Conservation (phyloP, 2,113 vertebrate genomes). For the Paracanthobrama guichenoti region DNA sequence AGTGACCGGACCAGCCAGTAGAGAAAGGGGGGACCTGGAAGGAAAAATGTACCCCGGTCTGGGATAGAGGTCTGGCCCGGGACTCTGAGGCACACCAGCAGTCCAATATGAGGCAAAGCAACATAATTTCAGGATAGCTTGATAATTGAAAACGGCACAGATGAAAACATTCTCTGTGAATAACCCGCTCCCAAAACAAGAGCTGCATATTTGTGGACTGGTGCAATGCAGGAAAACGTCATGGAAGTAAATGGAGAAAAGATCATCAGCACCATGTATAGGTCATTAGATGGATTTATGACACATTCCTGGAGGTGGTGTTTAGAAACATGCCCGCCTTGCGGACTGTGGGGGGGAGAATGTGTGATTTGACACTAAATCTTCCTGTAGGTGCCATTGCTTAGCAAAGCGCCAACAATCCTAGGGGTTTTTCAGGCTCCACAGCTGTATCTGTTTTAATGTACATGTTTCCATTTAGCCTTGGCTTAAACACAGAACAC, state of each 20-base stretch:
- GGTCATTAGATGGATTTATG: slow-evolving; percentile 38
- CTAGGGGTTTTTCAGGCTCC: neutral
- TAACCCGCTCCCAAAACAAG: slow-evolving; percentile 23
- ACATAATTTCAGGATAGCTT: slow-evolving; percentile 21
- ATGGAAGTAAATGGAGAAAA: slow-evolving; percentile 26
- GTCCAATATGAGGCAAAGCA: slow-evolving; percentile 15
- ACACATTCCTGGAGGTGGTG: slow-evolving; percentile 20
- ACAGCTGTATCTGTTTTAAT: slow-evolving; percentile 68
- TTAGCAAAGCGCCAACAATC: slow-evolving; percentile 19
- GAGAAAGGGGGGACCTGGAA: neutral
- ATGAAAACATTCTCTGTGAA: slow-evolving; percentile 31
- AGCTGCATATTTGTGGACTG: slow-evolving; percentile 16
- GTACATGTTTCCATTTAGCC: slow-evolving; percentile 80
- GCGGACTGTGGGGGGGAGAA: neutral
- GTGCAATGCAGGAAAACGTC: slow-evolving; percentile 29
- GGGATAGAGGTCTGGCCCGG: slow-evolving; percentile 8
- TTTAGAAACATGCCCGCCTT: slow-evolving; percentile 30
- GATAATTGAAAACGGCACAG: slow-evolving; percentile 33
- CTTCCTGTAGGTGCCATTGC: slow-evolving; percentile 29
- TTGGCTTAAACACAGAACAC: slow-evolving; percentile 79
- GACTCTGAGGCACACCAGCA: slow-evolving; percentile 14
- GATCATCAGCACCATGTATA: slow-evolving; percentile 26
- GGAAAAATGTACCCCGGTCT: slow-evolving; percentile 5
- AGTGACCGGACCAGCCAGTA: neutral
- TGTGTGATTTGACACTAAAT: slow-evolving; percentile 44